Evolutionary conservation across 2,888 invertebrate genomes (phyloP).

Genomic region (Agrilus cyanescens): DNA sequence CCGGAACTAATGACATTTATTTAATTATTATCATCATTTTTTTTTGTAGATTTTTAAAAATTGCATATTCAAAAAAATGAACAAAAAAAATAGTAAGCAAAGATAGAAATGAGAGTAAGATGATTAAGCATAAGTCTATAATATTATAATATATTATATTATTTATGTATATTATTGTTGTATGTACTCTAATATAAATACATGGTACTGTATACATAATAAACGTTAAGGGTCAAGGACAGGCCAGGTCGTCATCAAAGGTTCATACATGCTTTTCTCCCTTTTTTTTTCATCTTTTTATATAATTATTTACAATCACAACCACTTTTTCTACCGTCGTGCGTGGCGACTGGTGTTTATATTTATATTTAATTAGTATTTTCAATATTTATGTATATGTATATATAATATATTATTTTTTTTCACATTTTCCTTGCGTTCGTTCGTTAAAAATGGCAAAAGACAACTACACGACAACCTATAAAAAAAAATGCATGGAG

Average conservation of each 20-base stretch:
- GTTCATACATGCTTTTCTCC: conserved; percentile 18
- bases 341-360: neutral
- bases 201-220: conserved; percentile 31
- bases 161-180: conserved; percentile 21
- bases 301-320: conserved; percentile 32
- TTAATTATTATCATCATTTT: conserved; percentile 31
- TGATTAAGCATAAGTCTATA: too few relatives aligned
- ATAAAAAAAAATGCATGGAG: too few relatives aligned
- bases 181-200: conserved; percentile 33
- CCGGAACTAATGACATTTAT: conserved; percentile 33
- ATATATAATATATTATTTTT: conserved; percentile 3
- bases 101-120: too few relatives aligned
- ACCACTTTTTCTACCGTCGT: conserved; percentile 26
- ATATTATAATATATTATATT: too few relatives aligned
- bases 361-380: conserved; percentile 2
- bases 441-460: conserved; percentile 5
- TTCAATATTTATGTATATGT: conserved; percentile 2
- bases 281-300: neutral
- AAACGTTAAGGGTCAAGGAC: conserved; percentile 35
- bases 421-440: conserved; percentile 7
- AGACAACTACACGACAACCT: conserved; percentile 6
- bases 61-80: conserved; percentile 31
- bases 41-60: conserved; percentile 26
- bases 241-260: conserved; percentile 37
- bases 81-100: conserved; percentile 34